Base-by-base conservation (phyloP, 1,140 invertebrate genomes). In the Drosophila jambulina region DNA sequence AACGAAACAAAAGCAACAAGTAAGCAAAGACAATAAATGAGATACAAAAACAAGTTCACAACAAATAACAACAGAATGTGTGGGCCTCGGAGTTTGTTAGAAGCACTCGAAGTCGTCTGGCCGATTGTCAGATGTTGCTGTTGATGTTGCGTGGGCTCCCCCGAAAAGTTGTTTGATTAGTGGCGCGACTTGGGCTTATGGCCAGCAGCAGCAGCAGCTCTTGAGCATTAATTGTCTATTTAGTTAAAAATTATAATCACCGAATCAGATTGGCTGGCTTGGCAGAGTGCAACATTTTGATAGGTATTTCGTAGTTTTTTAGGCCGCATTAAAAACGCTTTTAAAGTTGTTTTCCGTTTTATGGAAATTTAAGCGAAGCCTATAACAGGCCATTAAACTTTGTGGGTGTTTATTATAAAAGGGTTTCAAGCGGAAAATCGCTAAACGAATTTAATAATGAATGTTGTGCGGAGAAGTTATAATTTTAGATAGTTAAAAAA, bases 91-190 rank as follows among this genome's bases (percentile, higher is more conserved):
- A 59, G 53, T 72, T 69, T 71, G 72, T 83, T 88, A 87, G 84
- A 87, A 87, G 80, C 84, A 88, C 84, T 87, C 83, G 72, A 80
- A 72, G 65, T 51, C 65, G 83, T 87, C 83, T 87, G 71, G 75
- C 80, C 60, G 54, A 51, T 69, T 82, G 76, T 76, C 76, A 76
- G 53, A 59, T 67, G 56, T 75, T 82, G 71, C 38, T 72, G 69
- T 65, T 70, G 59, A 57, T 34, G 38, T 15, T 79, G 84, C 84
- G 84, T 88, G 84, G 84, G 84, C 15, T 63, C 69, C 67, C 21
- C 45, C 70, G 65, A 78, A 80, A 90, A 90, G 84, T 65, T 67
- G 84, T 90, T 88, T 90, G 85, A 88, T 88, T 87, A 75, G 46
- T 74, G 76, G 43, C 62, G 34, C 21, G 49, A 42, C 76, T 58